These are phyloP conservation scores for Sceloporus undulatus DNA, from an alignment of 2,113 vertebrate species.

Conservation along the genomic window DNA sequence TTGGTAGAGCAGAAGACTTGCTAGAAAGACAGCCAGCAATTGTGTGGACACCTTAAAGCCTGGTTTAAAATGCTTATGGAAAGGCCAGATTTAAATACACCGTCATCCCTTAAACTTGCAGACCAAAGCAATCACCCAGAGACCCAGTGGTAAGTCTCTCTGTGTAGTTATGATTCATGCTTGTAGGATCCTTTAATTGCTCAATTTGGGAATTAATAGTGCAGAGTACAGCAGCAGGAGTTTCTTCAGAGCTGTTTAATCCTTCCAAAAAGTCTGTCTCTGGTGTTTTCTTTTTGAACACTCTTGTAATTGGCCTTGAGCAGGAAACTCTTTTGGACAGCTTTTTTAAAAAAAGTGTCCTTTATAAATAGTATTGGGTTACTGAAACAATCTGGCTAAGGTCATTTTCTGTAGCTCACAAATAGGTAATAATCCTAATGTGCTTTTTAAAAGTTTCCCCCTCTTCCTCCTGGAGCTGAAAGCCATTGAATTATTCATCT, in stretches of 20 bases:
- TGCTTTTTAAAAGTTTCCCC: constrained; percentile 30
- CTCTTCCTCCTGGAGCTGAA: neutral
- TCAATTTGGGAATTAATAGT: neutral
- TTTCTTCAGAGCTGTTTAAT: neutral
- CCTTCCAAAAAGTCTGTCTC: neutral
- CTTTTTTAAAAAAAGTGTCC: constrained; percentile 29
- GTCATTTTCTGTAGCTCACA: constrained; percentile 32
- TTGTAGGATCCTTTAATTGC: neutral
- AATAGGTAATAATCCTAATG: constrained; percentile 46
- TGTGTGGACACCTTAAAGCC: no score
- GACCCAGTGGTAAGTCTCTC: neutral
- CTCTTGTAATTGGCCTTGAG: constrained; percentile 1
- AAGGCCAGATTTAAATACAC: no score
- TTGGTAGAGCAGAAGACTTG: no score
- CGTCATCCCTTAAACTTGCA: no score
- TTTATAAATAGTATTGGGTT: constrained; percentile 18
- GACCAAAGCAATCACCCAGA: neutral
- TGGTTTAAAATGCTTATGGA: no score
- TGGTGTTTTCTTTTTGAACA: constrained; percentile 34
- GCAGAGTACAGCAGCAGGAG: neutral
- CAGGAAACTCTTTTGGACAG: constrained; percentile 26
- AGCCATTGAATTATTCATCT: constrained; percentile 53
- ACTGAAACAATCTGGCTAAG: constrained; percentile 35
- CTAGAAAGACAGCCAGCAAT: no score
- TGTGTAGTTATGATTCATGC: neutral